These are phyloP conservation scores for Heterodera schachtii DNA, from an alignment of 1,140 invertebrate species.

Conservation along the genomic window DNA sequence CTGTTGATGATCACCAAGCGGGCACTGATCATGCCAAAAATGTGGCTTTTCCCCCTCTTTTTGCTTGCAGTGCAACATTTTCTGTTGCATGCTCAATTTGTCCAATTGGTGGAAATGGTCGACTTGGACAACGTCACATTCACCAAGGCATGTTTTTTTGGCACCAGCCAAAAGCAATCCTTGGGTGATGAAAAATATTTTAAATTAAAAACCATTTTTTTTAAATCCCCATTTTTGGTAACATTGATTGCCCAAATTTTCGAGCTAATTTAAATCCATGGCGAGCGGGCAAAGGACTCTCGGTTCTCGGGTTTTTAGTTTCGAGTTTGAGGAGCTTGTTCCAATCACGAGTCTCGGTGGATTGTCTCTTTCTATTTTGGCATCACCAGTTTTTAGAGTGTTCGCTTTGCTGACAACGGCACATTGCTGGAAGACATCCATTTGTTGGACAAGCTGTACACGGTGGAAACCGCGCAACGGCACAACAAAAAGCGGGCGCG, in stretches of 20 bases:
- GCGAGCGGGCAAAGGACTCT: too few relatives aligned
- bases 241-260: too few relatives aligned
- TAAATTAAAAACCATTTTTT: too few relatives aligned
- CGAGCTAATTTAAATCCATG: too few relatives aligned
- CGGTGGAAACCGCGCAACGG: constrained; percentile 6
- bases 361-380: neutral
- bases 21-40: too few relatives aligned
- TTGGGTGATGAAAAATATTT: too few relatives aligned
- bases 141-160: constrained; percentile 8
- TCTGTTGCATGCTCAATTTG: neutral
- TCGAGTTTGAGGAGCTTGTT: too few relatives aligned
- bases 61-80: neutral
- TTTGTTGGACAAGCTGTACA: constrained; percentile 16
- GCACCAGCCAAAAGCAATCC: neutral
- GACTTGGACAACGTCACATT: neutral
- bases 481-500: constrained; percentile 6
- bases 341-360: too few relatives aligned
- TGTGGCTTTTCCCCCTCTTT: neutral
- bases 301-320: too few relatives aligned
- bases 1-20: too few relatives aligned
- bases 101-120: constrained; percentile 15
- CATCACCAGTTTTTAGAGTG: neutral
- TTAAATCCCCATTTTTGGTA: too few relatives aligned
- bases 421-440: constrained; percentile 28
- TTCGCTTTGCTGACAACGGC: constrained; percentile 29